A percentile compares a stretch with the other conserved stretches of the same genome.
phyloP scores from a whole-genome alignment of 2,888 invertebrate genomes.

The Heterodera filipjevi region DNA sequence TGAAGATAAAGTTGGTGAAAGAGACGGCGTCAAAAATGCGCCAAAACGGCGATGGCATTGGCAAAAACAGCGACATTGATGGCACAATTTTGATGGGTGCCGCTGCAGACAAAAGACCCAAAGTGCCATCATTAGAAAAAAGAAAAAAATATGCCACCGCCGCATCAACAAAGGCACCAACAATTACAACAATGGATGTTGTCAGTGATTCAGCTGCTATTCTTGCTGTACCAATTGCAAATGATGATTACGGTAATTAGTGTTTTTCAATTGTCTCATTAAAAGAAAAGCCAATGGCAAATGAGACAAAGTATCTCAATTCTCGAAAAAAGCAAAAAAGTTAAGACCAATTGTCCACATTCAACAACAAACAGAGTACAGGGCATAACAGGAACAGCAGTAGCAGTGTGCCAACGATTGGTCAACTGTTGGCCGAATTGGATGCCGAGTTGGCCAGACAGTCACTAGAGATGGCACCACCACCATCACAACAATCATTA shows the following conservation, averaged over 20 bases:
- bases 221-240: too few species aligned
- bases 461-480: not conserved
- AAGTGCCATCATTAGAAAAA: not conserved
- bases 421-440: not conserved
- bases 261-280: too few species aligned
- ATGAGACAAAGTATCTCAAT: too few species aligned
- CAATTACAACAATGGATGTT: not conserved
- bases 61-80: not conserved
- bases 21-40: not conserved
- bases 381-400: not conserved
- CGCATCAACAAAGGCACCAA: not conserved
- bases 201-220: too few species aligned
- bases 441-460: constrained; percentile 12
- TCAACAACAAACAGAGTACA: not conserved
- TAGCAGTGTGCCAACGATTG: not conserved
- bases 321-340: too few species aligned
- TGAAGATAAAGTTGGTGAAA: not conserved
- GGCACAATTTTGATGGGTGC: not conserved
- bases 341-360: too few species aligned
- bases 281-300: too few species aligned
- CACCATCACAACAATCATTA: not conserved
- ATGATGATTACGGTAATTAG: too few species aligned
- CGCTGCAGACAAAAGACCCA: not conserved
- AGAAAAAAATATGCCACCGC: not conserved
- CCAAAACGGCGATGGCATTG: not conserved